Percentiles rank a stretch among this genome's conserved stretches.
These are phyloP conservation scores for Cebus imitator DNA, from an alignment of 2,113 vertebrate genomes.

Conservation along the genomic window DNA sequence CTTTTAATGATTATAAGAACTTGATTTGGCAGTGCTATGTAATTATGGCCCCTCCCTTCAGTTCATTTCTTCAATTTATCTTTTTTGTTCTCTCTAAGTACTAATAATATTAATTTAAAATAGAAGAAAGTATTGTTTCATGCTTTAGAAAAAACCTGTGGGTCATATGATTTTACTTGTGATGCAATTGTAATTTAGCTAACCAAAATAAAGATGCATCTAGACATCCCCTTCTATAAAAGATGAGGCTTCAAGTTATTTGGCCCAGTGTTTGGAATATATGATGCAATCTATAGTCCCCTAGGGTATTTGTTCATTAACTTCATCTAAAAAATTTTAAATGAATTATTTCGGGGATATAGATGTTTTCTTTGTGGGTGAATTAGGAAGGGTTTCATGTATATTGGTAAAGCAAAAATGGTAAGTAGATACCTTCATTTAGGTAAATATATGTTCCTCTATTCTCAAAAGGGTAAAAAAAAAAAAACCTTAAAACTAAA, in stretches of 20 bases:
- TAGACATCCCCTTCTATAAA: not conserved
- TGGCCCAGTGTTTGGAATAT: not conserved
- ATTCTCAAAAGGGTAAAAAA: not conserved
- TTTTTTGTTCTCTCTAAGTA: not conserved
- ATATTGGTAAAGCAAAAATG: not conserved
- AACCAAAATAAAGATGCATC: not conserved
- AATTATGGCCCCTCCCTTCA: not conserved
- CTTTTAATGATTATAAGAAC: not conserved
- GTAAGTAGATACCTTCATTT: not conserved
- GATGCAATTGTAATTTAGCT: not conserved
- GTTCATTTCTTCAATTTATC: not conserved
- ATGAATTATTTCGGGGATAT: not conserved
- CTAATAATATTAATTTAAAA: not conserved
- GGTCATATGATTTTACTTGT: not conserved
- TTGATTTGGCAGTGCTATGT: not conserved
- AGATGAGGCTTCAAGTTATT: not conserved
- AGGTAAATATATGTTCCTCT: not conserved
- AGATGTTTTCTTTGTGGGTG: not conserved
- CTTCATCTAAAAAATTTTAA: not conserved
- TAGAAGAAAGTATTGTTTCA: not conserved
- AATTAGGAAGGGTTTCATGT: not conserved
- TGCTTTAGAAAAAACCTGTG: not conserved
- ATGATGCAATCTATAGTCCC: not conserved
- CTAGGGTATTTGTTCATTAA: not conserved
- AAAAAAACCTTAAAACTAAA: not conserved